A percentile compares a stretch with the other conserved stretches of the same genome.
These are phyloP conservation scores for Channa argus DNA, from an alignment of 2,113 vertebrate species.

Conservation along the genomic window DNA sequence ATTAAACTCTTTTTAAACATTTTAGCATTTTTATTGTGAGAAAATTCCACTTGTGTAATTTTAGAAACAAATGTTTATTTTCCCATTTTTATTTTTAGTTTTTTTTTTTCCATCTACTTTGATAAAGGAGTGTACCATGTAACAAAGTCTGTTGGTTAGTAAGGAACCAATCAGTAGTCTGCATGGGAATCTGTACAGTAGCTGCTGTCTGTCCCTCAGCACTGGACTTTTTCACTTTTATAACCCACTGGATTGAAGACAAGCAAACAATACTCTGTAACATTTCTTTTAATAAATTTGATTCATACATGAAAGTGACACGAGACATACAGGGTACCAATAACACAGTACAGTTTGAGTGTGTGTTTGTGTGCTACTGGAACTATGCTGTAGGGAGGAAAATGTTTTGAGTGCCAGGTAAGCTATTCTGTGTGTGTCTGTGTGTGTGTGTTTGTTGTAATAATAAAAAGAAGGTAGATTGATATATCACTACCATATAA, in stretches of 20 bases:
- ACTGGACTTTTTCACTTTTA: slow-evolving; percentile 29
- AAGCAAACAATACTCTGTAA: slow-evolving; percentile 12
- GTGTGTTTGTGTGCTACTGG: slow-evolving; percentile 30
- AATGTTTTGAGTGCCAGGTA: slow-evolving; percentile 39
- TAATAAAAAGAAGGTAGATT: slow-evolving; percentile 43
- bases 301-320: slow-evolving; percentile 67
- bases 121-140: neutral
- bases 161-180: slow-evolving; percentile 3
- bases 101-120: neutral
- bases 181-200: neutral
- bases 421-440: slow-evolving; percentile 10
- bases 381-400: slow-evolving; percentile 44
- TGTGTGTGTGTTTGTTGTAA: slow-evolving; percentile 44
- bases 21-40: slow-evolving; percentile 15
- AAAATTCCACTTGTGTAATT: slow-evolving; percentile 7
- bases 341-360: slow-evolving; percentile 67
- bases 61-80: neutral
- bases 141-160: neutral
- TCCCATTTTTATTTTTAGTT: neutral
- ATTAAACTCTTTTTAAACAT: slow-evolving; percentile 12
- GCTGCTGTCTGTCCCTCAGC: slow-evolving; percentile 8
- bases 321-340: slow-evolving; percentile 65
- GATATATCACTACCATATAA: slow-evolving; percentile 60
- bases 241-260: slow-evolving; percentile 9
- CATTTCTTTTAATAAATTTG: slow-evolving; percentile 65